These are phyloP conservation scores for Chalcis sispes DNA, from an alignment of 2,888 invertebrate genomes.

Conservation along the genomic window DNA sequence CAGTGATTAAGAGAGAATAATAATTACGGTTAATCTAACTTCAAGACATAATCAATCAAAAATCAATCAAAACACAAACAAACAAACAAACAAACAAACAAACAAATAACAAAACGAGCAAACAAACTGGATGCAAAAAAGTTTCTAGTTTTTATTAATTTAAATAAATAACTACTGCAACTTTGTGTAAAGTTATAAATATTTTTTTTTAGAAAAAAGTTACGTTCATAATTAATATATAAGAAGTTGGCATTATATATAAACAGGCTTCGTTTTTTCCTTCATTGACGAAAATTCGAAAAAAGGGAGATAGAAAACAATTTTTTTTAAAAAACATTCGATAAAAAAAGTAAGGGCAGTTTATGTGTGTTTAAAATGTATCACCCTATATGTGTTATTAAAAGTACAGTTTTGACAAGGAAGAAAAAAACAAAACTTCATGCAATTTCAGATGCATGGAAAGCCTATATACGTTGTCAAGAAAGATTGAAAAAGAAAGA, in stretches of 20 bases:
- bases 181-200: conserved; percentile 10
- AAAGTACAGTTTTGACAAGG: background rate
- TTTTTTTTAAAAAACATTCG: too few relatives aligned
- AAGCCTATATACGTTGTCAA: conserved; percentile 8
- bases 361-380: too few relatives aligned
- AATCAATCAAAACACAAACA: conserved; percentile 24
- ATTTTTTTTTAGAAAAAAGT: background rate
- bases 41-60: conserved; percentile 32
- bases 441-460: conserved; percentile 40
- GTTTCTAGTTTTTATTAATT: conserved; percentile 38
- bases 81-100: conserved; percentile 12
- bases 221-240: background rate
- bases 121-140: conserved; percentile 64
- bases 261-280: conserved; percentile 33
- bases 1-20: conserved; percentile 58
- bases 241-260: conserved; percentile 23
- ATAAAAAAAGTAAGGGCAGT: too few relatives aligned
- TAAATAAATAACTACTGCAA: conserved; percentile 41
- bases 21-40: conserved; percentile 45
- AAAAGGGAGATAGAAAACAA: conserved; percentile 4
- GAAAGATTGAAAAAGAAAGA: background rate
- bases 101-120: conserved; percentile 60
- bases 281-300: conserved; percentile 7
- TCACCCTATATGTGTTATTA: background rate
- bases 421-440: conserved; percentile 47